Percentiles rank a stretch among this genome's conserved stretches.
These are phyloP conservation scores for Gopherus flavomarginatus DNA, from an alignment of 2,113 vertebrate genomes.

Conservation along the genomic window DNA sequence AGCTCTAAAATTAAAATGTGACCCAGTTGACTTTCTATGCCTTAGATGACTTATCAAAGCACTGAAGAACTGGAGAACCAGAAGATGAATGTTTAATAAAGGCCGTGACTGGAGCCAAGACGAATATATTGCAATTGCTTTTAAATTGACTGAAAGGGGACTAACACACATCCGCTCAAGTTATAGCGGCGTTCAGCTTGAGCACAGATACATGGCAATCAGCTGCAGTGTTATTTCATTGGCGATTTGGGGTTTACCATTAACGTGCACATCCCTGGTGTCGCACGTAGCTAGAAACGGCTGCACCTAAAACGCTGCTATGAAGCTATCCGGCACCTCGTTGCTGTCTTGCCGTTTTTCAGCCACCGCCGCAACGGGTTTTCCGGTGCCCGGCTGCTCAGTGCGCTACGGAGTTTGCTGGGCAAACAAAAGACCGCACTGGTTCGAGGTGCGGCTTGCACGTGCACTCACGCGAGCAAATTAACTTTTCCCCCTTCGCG, in stretches of 20 bases:
- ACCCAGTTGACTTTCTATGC: neutral
- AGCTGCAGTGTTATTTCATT: neutral
- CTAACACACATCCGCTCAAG: too few species aligned
- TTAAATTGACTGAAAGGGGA: too few species aligned
- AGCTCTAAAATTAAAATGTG: neutral
- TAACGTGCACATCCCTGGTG: neutral
- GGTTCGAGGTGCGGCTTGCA: rapidly evolving
- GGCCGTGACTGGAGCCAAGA: too few species aligned
- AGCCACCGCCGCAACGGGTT: neutral
- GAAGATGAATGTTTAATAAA: too few species aligned
- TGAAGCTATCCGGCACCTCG: too few species aligned
- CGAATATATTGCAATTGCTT: too few species aligned
- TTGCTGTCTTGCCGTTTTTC: too few species aligned
- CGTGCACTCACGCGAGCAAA: neutral
- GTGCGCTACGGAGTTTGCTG: too few species aligned
- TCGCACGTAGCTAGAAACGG: neutral
- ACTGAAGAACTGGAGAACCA: neutral
- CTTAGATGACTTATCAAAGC: neutral
- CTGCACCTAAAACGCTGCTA: too few species aligned
- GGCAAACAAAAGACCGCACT: neutral
- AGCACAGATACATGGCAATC: neutral
- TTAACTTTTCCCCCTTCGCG: neutral
- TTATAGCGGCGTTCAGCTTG: too few species aligned
- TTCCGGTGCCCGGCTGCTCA: neutral
- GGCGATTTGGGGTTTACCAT: neutral